These are phyloP conservation scores for Siniperca undulata DNA, from an alignment of 2,797 vertebrate species.

Conservation along the genomic window DNA sequence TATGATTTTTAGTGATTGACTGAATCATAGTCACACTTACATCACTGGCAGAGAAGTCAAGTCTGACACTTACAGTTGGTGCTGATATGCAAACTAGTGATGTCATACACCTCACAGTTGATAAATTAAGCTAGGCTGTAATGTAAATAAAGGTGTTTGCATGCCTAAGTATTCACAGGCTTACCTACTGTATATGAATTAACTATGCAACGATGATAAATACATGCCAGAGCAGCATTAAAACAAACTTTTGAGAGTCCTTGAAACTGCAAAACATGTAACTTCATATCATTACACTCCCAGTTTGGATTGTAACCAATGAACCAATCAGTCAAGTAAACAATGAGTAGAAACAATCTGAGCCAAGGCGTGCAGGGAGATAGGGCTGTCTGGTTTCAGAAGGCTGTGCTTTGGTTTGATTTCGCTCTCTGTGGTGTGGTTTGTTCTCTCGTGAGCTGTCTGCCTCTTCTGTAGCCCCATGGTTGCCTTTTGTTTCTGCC, in stretches of 20 bases:
- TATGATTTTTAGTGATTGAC: not conserved
- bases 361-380: slow-evolving; percentile 42
- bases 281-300: slow-evolving; percentile 61
- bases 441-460: slow-evolving; percentile 73
- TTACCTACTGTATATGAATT: not conserved
- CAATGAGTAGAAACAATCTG: slow-evolving; percentile 67
- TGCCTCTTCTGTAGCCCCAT: slow-evolving; percentile 68
- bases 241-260: slow-evolving; percentile 20
- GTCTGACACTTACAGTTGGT: not conserved
- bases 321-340: slow-evolving; percentile 72
- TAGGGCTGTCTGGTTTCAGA: slow-evolving; percentile 60
- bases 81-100: not conserved
- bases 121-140: not conserved
- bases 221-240: not conserved
- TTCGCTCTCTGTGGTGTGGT: slow-evolving; percentile 74
- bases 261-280: slow-evolving; percentile 45
- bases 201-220: slow-evolving; percentile 7
- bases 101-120: not conserved
- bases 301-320: slow-evolving; percentile 53
- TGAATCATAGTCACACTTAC: not conserved
- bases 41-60: not conserved
- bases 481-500: slow-evolving; percentile 77
- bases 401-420: slow-evolving; percentile 72
- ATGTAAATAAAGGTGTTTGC: slow-evolving; percentile 15
- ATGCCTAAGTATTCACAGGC: not conserved